These are phyloP conservation scores for Thryonomys swinderianus DNA, from an alignment of 2,113 vertebrate genomes.

Conservation along the genomic window DNA sequence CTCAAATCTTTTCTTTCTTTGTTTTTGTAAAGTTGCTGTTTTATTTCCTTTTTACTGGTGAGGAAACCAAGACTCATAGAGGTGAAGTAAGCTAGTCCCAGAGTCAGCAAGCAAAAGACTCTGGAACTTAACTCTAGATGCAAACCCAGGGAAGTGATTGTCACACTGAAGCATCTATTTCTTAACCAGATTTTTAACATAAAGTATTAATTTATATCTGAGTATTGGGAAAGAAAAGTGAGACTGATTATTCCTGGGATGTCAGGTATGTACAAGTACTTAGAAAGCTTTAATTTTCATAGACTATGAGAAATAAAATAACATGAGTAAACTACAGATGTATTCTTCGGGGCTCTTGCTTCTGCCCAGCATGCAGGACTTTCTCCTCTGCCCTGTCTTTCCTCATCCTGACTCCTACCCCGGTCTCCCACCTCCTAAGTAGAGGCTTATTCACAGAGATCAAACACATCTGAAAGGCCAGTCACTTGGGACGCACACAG, in stretches of 20 bases:
- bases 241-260: background rate
- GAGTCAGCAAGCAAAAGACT: background rate
- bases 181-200: background rate
- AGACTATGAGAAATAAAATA: background rate
- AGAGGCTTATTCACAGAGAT: constrained; percentile 57
- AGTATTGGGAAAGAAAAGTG: background rate
- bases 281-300: background rate
- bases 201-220: background rate
- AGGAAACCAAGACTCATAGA: background rate
- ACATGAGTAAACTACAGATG: background rate
- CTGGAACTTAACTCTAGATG: background rate
- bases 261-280: background rate
- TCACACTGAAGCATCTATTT: background rate
- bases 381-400: background rate
- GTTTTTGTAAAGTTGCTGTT: background rate
- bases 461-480: constrained; percentile 42
- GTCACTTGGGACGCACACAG: constrained; percentile 52
- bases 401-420: background rate
- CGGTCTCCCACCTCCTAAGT: background rate
- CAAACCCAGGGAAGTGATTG: background rate
- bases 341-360: background rate
- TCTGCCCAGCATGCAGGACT: background rate
- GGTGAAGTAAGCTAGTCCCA: background rate
- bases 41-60: background rate
- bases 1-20: too few relatives aligned